Base-by-base conservation (phyloP, 92 coral and sea anemone species). In the Isaurus tuberculatus region DNA sequence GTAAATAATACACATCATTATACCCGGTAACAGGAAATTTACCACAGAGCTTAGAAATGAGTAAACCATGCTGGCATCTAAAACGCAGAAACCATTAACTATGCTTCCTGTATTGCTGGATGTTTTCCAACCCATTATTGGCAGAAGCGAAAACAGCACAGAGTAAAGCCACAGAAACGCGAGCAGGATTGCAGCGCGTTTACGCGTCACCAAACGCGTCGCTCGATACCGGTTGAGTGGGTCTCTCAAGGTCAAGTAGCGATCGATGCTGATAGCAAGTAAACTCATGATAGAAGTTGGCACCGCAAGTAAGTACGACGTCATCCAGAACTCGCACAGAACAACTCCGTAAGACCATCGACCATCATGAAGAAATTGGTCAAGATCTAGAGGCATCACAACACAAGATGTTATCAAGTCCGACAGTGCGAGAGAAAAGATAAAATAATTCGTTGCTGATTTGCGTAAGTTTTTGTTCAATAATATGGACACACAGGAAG, bases 351-450 rank as follows among this genome's bases (percentile, higher is more conserved):
- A 89, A 0, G 83, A 49, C 98, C 98, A 94, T 8, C 17, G n/a
- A 6, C 78, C 78, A 15, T 83, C 32, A 26, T 84, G 67, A 29
- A 91, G 20, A 49, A 90, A 25, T 53, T 51, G 89, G 17, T 89
- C 98, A 34, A 92, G 81, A 28, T 94, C 95, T 15, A 94, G 80
- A 1, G 98, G 84, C 88, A 89, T 91, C 23, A 84, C 95, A 17
- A 94, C 26, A 10, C 88, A 53, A 0, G 95, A 90, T 3, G 98
- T 94, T 63, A 87, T 74, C 55, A 94, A 68, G 74, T 91, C 98
- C 25, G 98, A 92, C 22, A 94, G 44, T 15, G 98, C 92, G 15
- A 94, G 88, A 15, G 94, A 89, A n/a, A 94, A 83, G 8, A 94
- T 85, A 71, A 89, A 94, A 70, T 88, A 91, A 4, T 84, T 60